Percentiles rank a stretch among this genome's conserved stretches.
Conservation (phyloP, 2,113 vertebrate species). For the Platichthys stellatus region DNA sequence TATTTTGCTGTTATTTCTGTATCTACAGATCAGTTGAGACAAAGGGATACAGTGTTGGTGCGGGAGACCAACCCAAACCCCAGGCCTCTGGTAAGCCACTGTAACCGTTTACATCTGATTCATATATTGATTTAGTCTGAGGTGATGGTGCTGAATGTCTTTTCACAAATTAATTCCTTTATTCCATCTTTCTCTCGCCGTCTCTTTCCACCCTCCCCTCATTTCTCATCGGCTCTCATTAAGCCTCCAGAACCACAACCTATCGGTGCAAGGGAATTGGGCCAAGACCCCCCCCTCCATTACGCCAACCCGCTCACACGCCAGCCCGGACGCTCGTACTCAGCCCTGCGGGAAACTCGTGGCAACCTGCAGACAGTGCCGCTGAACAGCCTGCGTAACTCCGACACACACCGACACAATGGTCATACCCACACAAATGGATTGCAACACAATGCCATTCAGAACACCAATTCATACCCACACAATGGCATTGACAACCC, state of each 20-base stretch:
- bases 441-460: conserved; percentile 44
- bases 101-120: conserved; percentile 34
- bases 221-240: conserved; percentile 52
- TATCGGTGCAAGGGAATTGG: conserved; percentile 49
- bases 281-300: conserved; percentile 62
- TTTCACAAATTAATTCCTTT: conserved; percentile 36
- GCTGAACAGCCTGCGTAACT: conserved; percentile 34
- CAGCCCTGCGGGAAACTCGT: conserved; percentile 13
- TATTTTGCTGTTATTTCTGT: conserved; percentile 17
- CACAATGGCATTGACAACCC: conserved; percentile 67
- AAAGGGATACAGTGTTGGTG: conserved; percentile 27
- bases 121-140: conserved; percentile 53
- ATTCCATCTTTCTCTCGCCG: conserved; percentile 30
- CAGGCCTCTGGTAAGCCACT: conserved; percentile 63
- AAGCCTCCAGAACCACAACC: conserved; percentile 66
- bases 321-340: conserved; percentile 25
- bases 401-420: conserved; percentile 45
- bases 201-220: conserved; percentile 30
- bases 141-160: conserved; percentile 35
- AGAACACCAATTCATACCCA: conserved; percentile 55
- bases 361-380: conserved; percentile 36
- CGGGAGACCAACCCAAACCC: conserved; percentile 62
- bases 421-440: conserved; percentile 40
- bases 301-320: conserved; percentile 4
- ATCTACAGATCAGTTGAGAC: conserved; percentile 58